phyloP scores from a whole-genome alignment of 2,888 invertebrate species.

The Chymomyza amoena region DNA sequence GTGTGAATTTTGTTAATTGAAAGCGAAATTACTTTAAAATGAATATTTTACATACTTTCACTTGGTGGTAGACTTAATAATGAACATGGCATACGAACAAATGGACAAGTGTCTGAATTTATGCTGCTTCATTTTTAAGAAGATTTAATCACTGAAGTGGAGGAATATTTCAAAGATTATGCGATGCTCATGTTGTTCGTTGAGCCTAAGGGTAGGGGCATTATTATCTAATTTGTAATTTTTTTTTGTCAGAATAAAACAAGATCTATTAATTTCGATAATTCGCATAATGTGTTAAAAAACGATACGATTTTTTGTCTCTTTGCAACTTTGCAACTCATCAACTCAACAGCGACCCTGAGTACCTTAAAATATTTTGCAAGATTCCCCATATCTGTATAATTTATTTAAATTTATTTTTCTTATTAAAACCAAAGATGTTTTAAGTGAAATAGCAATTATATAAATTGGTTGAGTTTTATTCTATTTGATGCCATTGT shows the following conservation, averaged over 20 bases:
- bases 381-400: too few relatives aligned
- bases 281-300: too few relatives aligned
- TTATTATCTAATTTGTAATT: background rate
- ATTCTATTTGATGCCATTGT: too few relatives aligned
- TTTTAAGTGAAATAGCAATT: too few relatives aligned
- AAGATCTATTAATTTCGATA: too few relatives aligned
- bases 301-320: too few relatives aligned
- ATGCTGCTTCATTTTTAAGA: background rate
- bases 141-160: background rate
- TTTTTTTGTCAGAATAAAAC: background rate
- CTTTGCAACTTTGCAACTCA: too few relatives aligned
- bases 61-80: constrained; percentile 45
- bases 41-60: constrained; percentile 65
- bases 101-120: background rate
- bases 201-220: background rate
- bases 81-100: background rate
- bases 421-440: too few relatives aligned
- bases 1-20: constrained; percentile 62
- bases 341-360: too few relatives aligned
- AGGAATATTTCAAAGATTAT: background rate
- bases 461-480: too few relatives aligned
- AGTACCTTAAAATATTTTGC: too few relatives aligned
- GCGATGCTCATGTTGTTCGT: background rate
- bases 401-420: too few relatives aligned
- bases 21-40: constrained; percentile 69